Conservation (phyloP, 2,113 vertebrate genomes). For the Delphinapterus leucas region DNA sequence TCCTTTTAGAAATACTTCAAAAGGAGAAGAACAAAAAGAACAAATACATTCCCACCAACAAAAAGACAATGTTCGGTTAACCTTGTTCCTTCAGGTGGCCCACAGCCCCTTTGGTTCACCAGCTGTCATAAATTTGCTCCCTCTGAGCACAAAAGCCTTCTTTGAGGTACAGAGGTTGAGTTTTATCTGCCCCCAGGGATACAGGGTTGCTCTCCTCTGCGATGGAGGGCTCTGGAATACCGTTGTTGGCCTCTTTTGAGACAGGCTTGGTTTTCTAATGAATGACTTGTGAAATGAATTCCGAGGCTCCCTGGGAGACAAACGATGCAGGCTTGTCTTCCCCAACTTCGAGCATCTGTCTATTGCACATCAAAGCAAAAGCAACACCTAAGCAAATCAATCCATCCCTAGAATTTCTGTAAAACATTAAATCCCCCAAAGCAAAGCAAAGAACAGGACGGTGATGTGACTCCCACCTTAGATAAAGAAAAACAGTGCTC, state of each 20-base stretch:
- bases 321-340: constrained; percentile 65
- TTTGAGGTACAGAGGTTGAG: constrained; percentile 77
- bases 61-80: constrained; percentile 67
- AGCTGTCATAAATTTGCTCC: constrained; percentile 41
- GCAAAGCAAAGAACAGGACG: constrained; percentile 25
- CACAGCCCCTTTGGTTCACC: constrained; percentile 49
- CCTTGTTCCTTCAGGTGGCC: constrained; percentile 70
- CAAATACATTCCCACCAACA: constrained; percentile 58
- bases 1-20: constrained; percentile 65
- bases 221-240: constrained; percentile 19
- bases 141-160: constrained; percentile 60
- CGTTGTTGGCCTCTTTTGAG: constrained; percentile 70
- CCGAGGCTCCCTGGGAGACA: constrained; percentile 62
- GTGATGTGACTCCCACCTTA: background rate
- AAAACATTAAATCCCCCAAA: constrained; percentile 74
- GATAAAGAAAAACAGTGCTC: constrained; percentile 67
- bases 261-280: constrained; percentile 77
- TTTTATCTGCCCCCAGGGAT: constrained; percentile 76
- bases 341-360: constrained; percentile 52
- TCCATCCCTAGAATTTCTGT: constrained; percentile 78
- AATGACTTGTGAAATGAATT: constrained; percentile 81
- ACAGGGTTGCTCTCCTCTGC: constrained; percentile 12
- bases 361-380: constrained; percentile 64
- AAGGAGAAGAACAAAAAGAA: constrained; percentile 63
- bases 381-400: constrained; percentile 78